These are phyloP conservation scores for Cyrtonyx montezumae DNA, from an alignment of 2,113 vertebrate genomes.

Conservation along the genomic window DNA sequence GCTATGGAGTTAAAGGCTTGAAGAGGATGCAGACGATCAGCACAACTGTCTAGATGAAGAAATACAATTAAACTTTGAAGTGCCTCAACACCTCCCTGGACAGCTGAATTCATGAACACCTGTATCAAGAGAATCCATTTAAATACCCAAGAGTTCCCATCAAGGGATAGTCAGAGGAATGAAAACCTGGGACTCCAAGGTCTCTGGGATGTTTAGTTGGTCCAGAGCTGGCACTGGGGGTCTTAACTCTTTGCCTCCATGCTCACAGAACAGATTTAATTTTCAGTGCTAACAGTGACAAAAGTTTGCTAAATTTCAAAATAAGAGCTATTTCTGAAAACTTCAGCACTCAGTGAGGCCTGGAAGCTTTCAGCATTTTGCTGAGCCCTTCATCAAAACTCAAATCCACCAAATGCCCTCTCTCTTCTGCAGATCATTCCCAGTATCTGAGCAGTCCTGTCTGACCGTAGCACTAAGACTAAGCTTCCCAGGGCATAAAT, in stretches of 20 bases:
- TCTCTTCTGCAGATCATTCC: background rate
- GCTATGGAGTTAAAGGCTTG: slow-evolving; percentile 54
- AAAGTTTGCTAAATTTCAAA: background rate
- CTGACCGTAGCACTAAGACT: background rate
- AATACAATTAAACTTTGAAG: background rate
- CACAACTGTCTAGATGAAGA: background rate
- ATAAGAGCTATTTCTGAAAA: background rate
- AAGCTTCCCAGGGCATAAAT: background rate
- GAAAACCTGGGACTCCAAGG: background rate
- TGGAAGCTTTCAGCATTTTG: background rate
- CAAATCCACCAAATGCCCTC: background rate
- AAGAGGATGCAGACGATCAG: background rate
- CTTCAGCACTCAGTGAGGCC: background rate
- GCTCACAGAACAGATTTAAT: background rate
- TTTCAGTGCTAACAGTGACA: background rate
- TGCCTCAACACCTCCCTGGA: background rate
- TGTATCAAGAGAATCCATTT: background rate
- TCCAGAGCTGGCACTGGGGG: background rate
- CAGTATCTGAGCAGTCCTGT: background rate
- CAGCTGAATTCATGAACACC: background rate
- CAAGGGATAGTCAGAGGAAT: background rate
- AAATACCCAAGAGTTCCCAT: background rate
- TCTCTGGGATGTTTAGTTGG: background rate
- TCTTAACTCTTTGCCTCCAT: no score
- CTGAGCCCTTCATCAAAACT: background rate